Percentiles rank a stretch among this genome's conserved stretches.
phyloP scores from a whole-genome alignment of 2,113 vertebrate species.

The rabbit (Oryctolagus cuniculus) region DNA sequence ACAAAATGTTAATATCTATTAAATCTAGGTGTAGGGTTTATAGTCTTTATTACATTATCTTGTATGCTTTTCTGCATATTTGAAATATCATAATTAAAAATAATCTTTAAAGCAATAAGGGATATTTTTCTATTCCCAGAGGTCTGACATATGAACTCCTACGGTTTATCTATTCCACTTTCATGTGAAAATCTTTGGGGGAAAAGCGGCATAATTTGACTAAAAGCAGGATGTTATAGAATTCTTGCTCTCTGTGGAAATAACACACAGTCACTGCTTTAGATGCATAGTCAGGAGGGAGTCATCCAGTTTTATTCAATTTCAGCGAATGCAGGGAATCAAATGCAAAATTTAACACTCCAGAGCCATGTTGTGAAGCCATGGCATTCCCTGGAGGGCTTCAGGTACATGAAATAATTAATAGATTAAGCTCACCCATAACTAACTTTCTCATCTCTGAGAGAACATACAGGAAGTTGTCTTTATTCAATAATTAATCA shows the following conservation, averaged over 20 bases:
- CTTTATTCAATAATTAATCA: conserved; percentile 65
- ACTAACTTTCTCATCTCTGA: conserved; percentile 73
- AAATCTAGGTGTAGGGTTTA: background rate
- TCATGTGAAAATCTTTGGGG: conserved; percentile 67
- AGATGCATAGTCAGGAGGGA: conserved; percentile 68
- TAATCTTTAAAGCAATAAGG: conserved; percentile 59
- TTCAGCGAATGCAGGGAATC: conserved; percentile 45
- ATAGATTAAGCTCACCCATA: conserved; percentile 61
- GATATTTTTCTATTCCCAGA: conserved; percentile 61
- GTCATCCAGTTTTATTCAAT: conserved; percentile 66
- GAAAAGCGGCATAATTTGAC: conserved; percentile 76
- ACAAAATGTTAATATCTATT: background rate
- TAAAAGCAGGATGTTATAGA: conserved; percentile 76
- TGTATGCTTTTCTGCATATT: conserved; percentile 7
- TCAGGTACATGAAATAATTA: conserved; percentile 69
- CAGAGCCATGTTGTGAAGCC: background rate
- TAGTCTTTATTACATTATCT: conserved; percentile 49
- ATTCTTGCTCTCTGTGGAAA: conserved; percentile 71
- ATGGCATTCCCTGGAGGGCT: conserved; percentile 30
- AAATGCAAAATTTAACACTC: conserved; percentile 55
- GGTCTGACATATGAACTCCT: conserved; percentile 50
- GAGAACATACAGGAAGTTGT: conserved; percentile 43
- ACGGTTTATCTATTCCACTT: conserved; percentile 69
- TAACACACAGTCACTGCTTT: conserved; percentile 68
- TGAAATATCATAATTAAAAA: conserved; percentile 69